Evolutionary conservation across 2,113 vertebrate genomes (phyloP), one percentile per base, ranked within the genome.

Genomic region (Ascaphus truei): DNA sequence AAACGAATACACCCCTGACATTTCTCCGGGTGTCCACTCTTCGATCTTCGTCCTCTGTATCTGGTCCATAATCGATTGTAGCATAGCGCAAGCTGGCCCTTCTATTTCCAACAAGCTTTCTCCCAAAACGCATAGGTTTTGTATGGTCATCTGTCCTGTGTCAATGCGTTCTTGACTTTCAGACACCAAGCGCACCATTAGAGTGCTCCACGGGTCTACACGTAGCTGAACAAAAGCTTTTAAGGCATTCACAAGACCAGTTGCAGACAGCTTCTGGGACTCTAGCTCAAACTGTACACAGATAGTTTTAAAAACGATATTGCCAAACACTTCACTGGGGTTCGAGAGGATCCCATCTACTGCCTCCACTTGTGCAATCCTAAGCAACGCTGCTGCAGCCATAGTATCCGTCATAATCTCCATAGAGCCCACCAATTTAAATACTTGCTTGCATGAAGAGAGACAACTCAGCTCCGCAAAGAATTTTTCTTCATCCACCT

Each of bases 201-300:
- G 61, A 0, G 68, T 76, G 73, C 92, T 92, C 72, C 81, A 83
- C 0, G 90, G 90, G 33, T 94, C 93, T 71, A 93, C 4, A 15
- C 45, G 76, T 1, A 93, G 83, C 2, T 86, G 88, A 1, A 87
- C 78, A 74, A 94, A 89, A 12, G 92, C 91, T 23, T 90, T 79
- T 57, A 98, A 63, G 13, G 84, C 86, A 0, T 80, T 87, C 39
- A 94, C 82, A 74, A 98, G 68, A 7, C 79, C 84, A 0, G 71
- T 25, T 20, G 91, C 83, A 0, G 92, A 91, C 26, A 98, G 79
- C 3, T 62, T 64, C 0, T 66, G 57, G 3, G 86, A 86, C 3
- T 91, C 84, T n/a, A 71, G 80, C 76, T 94, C 92, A 59, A 96
- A 78, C 43, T 80, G 89, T 31, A 86, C 81, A 74, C 93, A 98